Base-by-base conservation (phyloP, 2,797 vertebrate genomes). In the Xyrichtys novacula region DNA sequence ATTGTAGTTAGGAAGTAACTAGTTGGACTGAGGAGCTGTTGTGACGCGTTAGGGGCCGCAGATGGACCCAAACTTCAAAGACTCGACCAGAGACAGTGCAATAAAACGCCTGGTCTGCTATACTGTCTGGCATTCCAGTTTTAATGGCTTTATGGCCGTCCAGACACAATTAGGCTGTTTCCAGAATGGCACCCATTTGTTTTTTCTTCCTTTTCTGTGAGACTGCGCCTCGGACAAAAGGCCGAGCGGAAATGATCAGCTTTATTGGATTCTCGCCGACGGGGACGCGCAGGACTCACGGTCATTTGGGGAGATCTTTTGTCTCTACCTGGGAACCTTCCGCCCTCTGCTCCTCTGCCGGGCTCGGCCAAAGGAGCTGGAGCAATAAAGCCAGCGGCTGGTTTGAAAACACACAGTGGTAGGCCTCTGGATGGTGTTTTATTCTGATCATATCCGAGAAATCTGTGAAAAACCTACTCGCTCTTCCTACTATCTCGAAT, bases 131-230 rank as follows among this genome's bases (percentile, higher is more conserved):
- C 96, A 98, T 97, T 97, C 95, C 95, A 93, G 77, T 91, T 95
- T 96, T 96, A 98, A 97, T 97, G 95, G 96, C 90, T 98, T 98
- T 98, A 98, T 96, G 93, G 92, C 96, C 95, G 95, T 95, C 95
- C 97, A 96, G 95, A 95, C 94, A 95, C 96, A 97, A 96, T 97
- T 97, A 97, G 95, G 94, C 93, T 92, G 89, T 95, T 97, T 96
- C 94, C 93, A 96, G 95, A 96, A 96, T 94, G 94, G 93, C 95
- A 96, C 95, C 95, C 95, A 95, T 97, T 97, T 96, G 95, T 96
- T 95, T 95, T 81, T 81, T 74, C 91, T 94, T 89, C 93, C 93
- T 91, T 92, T 93, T 90, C 80, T 88, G 86, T 81, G 86, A 70
- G 88, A 81, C 83, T 92, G 93, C 90, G 94, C 93, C 93, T 93